Evolutionary conservation across 2,888 invertebrate genomes (phyloP).

Genomic region (Phalera bucephala): DNA sequence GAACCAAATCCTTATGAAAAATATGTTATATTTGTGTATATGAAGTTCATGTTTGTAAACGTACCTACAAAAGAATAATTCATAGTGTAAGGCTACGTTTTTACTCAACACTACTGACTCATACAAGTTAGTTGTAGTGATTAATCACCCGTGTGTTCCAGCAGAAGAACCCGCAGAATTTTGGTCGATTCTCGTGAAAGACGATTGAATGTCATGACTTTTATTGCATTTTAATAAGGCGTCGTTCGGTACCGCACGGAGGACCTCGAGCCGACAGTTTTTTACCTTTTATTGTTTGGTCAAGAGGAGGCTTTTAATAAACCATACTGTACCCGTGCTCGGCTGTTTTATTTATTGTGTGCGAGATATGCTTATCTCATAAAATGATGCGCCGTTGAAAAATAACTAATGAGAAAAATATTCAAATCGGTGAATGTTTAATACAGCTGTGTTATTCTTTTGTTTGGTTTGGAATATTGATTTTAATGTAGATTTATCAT

Average conservation of each 20-base stretch:
- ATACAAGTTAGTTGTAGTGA: conserved; percentile 1
- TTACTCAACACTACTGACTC: no score
- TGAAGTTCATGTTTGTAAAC: no score
- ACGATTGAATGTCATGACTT: conserved; percentile 53
- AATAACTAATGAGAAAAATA: conserved; percentile 32
- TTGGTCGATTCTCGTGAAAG: conserved; percentile 48
- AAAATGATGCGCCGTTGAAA: conserved; percentile 24
- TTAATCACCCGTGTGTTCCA: conserved; percentile 23
- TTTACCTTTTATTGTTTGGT: conserved; percentile 40
- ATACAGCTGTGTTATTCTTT: no score
- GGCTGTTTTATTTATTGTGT: conserved; percentile 33
- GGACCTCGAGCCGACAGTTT: conserved; percentile 33
- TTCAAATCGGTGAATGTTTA: conserved; percentile 27
- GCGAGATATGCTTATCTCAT: conserved; percentile 40
- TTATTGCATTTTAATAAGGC: conserved; percentile 67
- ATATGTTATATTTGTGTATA: no score
- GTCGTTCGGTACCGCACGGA: conserved; percentile 33
- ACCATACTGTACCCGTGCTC: conserved; percentile 26
- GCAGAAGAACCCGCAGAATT: conserved; percentile 18
- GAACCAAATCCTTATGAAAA: no score
- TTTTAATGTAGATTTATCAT: no score
- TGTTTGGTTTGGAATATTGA: no score
- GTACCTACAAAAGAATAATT: no score
- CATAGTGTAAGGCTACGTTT: no score
- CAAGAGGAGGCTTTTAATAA: conserved; percentile 32